phyloP scores from a whole-genome alignment of 2,113 vertebrate genomes.

The Heterotilapia buettikoferi region DNA sequence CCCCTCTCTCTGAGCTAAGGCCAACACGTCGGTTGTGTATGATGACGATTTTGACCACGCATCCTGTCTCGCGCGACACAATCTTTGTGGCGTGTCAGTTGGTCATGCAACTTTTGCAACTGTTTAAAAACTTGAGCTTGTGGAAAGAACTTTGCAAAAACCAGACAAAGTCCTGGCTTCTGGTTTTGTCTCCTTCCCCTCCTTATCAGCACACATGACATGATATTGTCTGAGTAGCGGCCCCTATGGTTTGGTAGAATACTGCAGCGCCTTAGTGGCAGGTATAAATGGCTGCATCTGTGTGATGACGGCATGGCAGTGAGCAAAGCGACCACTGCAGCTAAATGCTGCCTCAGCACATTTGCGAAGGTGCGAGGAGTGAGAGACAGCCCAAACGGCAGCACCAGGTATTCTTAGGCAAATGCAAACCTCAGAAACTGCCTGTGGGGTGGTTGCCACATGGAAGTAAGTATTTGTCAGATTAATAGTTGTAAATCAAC shows the following conservation, averaged over 20 bases:
- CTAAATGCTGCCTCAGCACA: background rate
- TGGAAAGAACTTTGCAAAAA: background rate
- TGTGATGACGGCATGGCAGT: background rate
- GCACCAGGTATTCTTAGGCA: background rate
- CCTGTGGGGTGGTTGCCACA: background rate
- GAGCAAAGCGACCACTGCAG: background rate
- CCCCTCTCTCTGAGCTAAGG: rapidly evolving
- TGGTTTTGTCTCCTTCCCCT: background rate
- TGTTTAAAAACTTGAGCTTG: background rate
- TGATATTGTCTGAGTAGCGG: background rate
- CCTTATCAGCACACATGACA: background rate
- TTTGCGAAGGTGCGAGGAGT: background rate
- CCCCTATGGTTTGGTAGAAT: background rate
- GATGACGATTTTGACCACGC: background rate
- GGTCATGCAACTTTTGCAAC: background rate
- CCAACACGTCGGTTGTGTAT: background rate
- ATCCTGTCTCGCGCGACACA: rapidly evolving
- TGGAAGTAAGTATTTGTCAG: background rate
- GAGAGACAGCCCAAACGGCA: background rate
- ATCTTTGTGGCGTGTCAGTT: background rate
- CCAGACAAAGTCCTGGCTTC: background rate
- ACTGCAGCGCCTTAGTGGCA: background rate
- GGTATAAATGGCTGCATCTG: background rate
- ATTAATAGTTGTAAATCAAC: background rate
- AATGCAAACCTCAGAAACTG: background rate